Percentiles rank a stretch among this genome's conserved stretches.
Evolutionary conservation across 64 coral and sea anemone genomes (phyloP).

Genomic region (Montipora foliosa): DNA sequence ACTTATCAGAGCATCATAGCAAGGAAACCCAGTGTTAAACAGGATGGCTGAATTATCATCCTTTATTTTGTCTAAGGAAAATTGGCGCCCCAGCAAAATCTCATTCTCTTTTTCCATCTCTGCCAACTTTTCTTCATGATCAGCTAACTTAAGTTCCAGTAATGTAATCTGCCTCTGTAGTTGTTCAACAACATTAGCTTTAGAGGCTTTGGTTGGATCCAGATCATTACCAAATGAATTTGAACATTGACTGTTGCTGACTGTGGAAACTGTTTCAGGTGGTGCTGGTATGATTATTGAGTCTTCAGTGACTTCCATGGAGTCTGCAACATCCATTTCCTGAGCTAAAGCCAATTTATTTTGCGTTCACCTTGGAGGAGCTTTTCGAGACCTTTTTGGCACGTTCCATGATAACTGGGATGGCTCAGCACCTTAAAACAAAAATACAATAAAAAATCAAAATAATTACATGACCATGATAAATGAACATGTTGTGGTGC

Average conservation of each 20-base stretch:
- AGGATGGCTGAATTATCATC: conserved; percentile 38
- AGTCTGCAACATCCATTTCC: neutral
- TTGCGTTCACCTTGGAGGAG: neutral
- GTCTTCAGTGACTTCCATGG: neutral
- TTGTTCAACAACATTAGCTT: neutral
- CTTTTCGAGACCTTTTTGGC: neutral
- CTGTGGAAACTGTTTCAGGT: too few species aligned
- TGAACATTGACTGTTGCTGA: too few species aligned
- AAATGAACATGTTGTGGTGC: neutral
- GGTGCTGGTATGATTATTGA: neutral
- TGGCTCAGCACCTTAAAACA: neutral
- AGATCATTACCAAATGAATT: too few species aligned
- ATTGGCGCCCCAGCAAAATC: neutral
- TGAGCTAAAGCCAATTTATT: neutral
- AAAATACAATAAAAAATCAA: conserved; percentile 12
- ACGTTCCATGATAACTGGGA: neutral
- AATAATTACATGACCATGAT: conserved; percentile 19
- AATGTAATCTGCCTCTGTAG: neutral
- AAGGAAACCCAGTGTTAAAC: neutral
- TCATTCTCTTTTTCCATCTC: neutral
- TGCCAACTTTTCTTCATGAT: neutral
- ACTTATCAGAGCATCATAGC: conserved; percentile 24
- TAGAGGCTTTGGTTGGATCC: too few species aligned
- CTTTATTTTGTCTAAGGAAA: conserved; percentile 64
- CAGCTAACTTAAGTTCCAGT: neutral